These are phyloP conservation scores for Phoronis australis DNA, from an alignment of 2,888 invertebrate species.

Conservation along the genomic window DNA sequence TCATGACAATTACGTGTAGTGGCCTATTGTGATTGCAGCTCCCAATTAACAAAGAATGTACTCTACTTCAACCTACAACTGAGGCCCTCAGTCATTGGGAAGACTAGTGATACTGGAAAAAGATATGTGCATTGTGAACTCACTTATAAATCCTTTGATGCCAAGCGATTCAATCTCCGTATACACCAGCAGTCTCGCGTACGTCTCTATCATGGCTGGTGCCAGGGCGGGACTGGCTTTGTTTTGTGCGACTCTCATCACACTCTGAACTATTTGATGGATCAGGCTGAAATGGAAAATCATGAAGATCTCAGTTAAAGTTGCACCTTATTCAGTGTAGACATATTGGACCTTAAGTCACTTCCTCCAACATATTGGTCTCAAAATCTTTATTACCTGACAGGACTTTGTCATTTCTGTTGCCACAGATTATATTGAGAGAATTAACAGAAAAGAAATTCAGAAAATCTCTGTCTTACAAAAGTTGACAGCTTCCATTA, in stretches of 20 bases:
- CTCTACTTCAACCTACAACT: neutral
- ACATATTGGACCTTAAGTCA: neutral
- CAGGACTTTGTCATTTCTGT: no score
- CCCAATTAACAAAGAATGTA: neutral
- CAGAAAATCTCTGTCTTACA: no score
- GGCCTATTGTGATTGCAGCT: no score
- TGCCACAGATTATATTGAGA: no score
- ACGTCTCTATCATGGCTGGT: constrained; percentile 90
- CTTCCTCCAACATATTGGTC: neutral
- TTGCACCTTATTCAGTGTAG: no score
- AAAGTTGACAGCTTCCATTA: no score
- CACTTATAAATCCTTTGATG: constrained; percentile 91
- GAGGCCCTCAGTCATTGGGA: no score
- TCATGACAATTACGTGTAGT: no score
- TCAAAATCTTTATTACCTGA: neutral
- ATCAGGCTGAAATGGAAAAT: constrained; percentile 58
- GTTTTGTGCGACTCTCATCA: constrained; percentile 82
- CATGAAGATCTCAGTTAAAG: neutral
- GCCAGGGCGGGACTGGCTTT: constrained; percentile 77
- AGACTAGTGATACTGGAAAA: no score
- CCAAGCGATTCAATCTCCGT: constrained; percentile 95
- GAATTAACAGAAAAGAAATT: no score
- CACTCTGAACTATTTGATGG: constrained; percentile 68
- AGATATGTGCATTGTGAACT: constrained; percentile 46
- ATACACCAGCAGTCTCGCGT: constrained; percentile 85